Base-by-base conservation (phyloP, 2,888 invertebrate species). In the Cataglyphis livida region DNA sequence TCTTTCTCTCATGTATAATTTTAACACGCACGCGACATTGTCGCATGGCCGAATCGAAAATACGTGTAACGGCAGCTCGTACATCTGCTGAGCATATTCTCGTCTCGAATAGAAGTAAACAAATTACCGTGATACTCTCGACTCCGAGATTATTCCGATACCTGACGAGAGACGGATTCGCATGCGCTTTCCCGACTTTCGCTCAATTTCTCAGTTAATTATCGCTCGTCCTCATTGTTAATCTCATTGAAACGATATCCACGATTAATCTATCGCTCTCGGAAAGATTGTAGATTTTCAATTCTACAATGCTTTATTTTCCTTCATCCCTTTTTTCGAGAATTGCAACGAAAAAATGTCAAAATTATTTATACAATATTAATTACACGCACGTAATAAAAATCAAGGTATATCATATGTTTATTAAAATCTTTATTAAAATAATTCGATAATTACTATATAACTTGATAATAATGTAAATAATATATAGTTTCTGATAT, bases 171-270 rank as follows among this genome's bases (percentile, higher is more conserved):
- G 87, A 88, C 74, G 88, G 74, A 86, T 90, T 81, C 87, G 66
- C 25, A 62, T 84, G 73, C 85, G 85, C 84, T 88, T 89, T 87
- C 83, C 86, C 83, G 84, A 90, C 88, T 89, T 90, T 90, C 90
- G 86, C 84, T 83, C 62, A 79, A 75, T 84, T 89, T 85, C 90
- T 84, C 88, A 82, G 83, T 85, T 86, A 89, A 89, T 90, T 90
- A 88, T 85, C 86, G 81, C 84, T 75, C 76, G 81, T 71, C 83
- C 68, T 71, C 83, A 64, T 85, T 86, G 84, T 85, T 84, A 70
- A 79, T 84, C 61, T 71, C 82, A 79, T 73, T 82, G 81, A 83
- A 88, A 74, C n/a, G 0, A 51, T 48, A 18, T 48, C 85, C 64
- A 70, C 75, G 81, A 85, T 83, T 81, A 68, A 61, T 84, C 44